Evolutionary conservation across 2,797 vertebrate species (phyloP).

Genomic region (Lerista edwardsae): DNA sequence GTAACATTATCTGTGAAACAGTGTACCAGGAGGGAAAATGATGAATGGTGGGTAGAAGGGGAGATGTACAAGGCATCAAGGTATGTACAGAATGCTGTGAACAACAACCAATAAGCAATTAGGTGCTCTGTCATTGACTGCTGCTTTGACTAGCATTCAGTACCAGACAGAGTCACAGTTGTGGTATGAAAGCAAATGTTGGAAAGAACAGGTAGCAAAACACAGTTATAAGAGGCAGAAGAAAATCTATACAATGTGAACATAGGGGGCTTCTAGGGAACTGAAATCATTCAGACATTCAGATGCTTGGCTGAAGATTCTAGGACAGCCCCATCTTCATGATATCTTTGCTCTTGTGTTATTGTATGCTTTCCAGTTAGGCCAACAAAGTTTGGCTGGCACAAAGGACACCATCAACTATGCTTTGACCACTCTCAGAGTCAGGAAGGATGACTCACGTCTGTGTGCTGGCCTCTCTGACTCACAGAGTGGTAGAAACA

Average conservation of each 20-base stretch:
- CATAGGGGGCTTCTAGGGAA: accelerated
- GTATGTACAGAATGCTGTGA: not conserved
- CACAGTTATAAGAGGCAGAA: not conserved
- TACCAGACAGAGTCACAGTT: not conserved
- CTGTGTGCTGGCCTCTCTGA: too few species aligned
- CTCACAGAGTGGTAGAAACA: too few species aligned
- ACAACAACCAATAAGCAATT: not conserved
- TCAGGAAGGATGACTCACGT: too few species aligned
- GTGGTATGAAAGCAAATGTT: not conserved
- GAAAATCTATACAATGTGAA: not conserved
- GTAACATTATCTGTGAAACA: not conserved
- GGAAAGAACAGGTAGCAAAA: not conserved
- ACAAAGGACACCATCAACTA: too few species aligned
- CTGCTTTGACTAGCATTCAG: not conserved
- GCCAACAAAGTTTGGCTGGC: too few species aligned
- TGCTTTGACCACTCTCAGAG: too few species aligned
- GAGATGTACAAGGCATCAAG: not conserved
- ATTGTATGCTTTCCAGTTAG: not conserved
- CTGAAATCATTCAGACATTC: not conserved
- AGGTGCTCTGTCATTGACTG: not conserved
- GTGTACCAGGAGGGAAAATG: not conserved
- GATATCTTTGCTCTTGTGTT: not conserved
- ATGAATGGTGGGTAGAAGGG: not conserved
- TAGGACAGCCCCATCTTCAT: not conserved
- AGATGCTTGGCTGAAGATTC: not conserved